Conservation (phyloP, 2,888 invertebrate genomes). For the Emmelina monodactyla region DNA sequence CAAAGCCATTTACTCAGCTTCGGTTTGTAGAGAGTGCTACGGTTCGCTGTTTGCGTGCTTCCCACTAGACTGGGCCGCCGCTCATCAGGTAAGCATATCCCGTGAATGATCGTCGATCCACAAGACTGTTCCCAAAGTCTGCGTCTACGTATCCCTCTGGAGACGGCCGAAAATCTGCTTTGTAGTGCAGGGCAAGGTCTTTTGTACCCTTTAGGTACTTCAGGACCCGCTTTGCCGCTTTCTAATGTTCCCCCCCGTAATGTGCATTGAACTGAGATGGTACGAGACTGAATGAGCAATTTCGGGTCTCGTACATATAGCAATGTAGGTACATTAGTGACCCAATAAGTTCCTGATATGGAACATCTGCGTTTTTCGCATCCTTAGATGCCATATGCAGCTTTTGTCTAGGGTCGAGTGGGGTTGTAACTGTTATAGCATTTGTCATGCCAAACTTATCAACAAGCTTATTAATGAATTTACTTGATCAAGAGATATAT, state of each 20-base stretch:
- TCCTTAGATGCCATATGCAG: background rate
- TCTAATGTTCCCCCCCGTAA: background rate
- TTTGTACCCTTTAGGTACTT: background rate
- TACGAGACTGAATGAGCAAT: background rate
- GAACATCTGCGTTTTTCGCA: background rate
- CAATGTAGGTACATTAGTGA: conserved; percentile 3
- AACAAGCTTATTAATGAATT: background rate
- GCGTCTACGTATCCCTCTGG: background rate
- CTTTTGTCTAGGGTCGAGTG: background rate
- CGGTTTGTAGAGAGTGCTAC: background rate
- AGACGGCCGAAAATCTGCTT: background rate
- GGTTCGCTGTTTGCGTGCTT: background rate
- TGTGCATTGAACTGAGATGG: conserved; percentile 1
- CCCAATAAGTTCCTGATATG: conserved; percentile 1
- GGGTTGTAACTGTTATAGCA: background rate
- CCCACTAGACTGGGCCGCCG: background rate
- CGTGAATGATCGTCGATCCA: background rate
- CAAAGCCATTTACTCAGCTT: background rate
- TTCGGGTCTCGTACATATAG: conserved; percentile 1
- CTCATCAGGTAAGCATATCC: too few species aligned
- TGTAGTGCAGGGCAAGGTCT: background rate
- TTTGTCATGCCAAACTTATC: background rate
- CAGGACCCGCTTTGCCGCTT: background rate
- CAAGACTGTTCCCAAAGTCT: conserved; percentile 1
- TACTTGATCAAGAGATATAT: background rate